phyloP scores from a whole-genome alignment of 2,888 invertebrate genomes.

The Parnassius apollo region DNA sequence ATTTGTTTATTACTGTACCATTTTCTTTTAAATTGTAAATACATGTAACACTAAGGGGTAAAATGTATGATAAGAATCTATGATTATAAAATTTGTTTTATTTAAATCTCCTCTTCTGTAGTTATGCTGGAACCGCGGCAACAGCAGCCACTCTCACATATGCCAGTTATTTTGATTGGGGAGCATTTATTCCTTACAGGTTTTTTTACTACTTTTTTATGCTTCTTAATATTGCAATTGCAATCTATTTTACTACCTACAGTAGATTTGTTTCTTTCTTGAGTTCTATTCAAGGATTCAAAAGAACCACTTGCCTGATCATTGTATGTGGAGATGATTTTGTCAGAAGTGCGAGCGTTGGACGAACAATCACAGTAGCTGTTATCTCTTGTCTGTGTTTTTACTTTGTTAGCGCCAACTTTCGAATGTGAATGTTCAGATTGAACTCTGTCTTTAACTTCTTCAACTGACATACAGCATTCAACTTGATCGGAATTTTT shows the following conservation, averaged over 20 bases:
- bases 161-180: slow-evolving; percentile 25
- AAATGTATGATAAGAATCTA: slow-evolving; percentile 78
- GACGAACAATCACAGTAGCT: neutral
- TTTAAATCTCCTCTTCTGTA: slow-evolving; percentile 31
- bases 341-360: neutral
- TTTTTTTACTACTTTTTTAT: slow-evolving; percentile 8
- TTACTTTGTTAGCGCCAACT: neutral
- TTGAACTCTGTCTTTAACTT: slow-evolving; percentile 2
- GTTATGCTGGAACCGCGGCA: slow-evolving; percentile 31
- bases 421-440: neutral
- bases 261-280: slow-evolving; percentile 8
- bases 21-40: slow-evolving; percentile 68
- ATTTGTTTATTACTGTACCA: slow-evolving; percentile 72
- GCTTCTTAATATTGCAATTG: slow-evolving; percentile 13
- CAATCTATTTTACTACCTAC: slow-evolving; percentile 20
- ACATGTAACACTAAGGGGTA: slow-evolving; percentile 69
- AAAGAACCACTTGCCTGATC: slow-evolving; percentile 40
- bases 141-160: slow-evolving; percentile 28
- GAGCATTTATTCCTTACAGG: slow-evolving; percentile 2
- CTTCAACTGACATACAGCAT: slow-evolving; percentile 33
- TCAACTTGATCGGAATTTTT: slow-evolving; percentile 7
- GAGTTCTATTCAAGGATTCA: slow-evolving; percentile 15
- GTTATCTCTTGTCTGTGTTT: neutral
- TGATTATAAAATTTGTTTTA: slow-evolving; percentile 61
- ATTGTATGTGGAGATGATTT: slow-evolving; percentile 26